These are phyloP conservation scores for Megaceryle torquata DNA, from an alignment of 2,113 vertebrate species.

Conservation along the genomic window DNA sequence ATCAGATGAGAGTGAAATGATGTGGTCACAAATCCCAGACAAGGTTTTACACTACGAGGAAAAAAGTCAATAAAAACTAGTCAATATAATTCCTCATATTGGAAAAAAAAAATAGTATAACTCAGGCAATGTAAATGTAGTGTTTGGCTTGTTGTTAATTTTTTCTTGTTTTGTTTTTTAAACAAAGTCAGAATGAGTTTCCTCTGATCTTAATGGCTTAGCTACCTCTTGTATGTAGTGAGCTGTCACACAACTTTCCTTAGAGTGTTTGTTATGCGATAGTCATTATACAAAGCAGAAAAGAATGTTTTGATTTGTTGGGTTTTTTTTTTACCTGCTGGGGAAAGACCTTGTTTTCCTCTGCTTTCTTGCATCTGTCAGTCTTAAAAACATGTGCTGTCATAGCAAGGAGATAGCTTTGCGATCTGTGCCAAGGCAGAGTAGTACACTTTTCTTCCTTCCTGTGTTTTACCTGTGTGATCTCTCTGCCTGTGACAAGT, in stretches of 20 bases:
- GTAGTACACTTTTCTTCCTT: neutral
- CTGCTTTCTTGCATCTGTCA: neutral
- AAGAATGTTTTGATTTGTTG: neutral
- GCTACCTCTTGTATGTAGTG: accelerated
- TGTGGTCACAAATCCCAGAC: slow-evolving; percentile 93
- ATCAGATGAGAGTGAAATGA: slow-evolving; percentile 91
- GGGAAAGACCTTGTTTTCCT: neutral
- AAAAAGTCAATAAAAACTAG: neutral
- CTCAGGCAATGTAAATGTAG: neutral
- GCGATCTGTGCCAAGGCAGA: neutral
- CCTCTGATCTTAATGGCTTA: neutral
- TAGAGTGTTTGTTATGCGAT: accelerated
- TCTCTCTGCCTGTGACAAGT: neutral
- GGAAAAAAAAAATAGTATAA: neutral
- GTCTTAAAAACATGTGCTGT: accelerated
- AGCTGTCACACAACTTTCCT: neutral
- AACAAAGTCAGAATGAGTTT: neutral
- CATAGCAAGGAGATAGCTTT: neutral
- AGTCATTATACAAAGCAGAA: neutral
- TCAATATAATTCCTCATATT: neutral
- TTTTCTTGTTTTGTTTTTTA: neutral
- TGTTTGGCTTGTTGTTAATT: too few relatives aligned
- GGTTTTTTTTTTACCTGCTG: neutral
- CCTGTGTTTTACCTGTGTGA: accelerated
- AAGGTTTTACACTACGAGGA: slow-evolving; percentile 87